Conservation (phyloP, 2,797 vertebrate genomes). For the Myripristis jacobus region DNA sequence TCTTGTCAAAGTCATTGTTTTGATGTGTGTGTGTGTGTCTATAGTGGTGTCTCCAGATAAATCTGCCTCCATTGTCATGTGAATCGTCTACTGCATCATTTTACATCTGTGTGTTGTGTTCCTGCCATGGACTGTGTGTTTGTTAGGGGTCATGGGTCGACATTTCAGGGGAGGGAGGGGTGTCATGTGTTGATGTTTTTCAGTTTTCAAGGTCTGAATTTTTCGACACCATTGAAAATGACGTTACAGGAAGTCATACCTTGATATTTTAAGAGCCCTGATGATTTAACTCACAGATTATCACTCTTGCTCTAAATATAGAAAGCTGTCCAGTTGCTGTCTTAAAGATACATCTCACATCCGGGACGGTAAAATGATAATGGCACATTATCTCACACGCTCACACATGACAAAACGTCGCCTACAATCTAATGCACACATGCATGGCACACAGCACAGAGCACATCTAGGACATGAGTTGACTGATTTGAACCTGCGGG, state of each 20-base stretch:
- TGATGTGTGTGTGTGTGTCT: constrained; percentile 21
- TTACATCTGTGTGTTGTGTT: constrained; percentile 19
- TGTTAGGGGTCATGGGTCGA: not conserved
- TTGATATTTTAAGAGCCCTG: constrained; percentile 61
- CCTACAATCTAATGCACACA: constrained; percentile 2
- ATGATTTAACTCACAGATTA: constrained; percentile 68
- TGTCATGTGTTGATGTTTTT: not conserved
- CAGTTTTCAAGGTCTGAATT: constrained; percentile 8
- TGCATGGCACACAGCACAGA: constrained; percentile 22
- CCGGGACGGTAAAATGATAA: constrained; percentile 33
- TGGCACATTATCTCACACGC: constrained; percentile 14
- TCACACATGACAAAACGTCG: constrained; percentile 18
- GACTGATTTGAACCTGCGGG: constrained; percentile 41
- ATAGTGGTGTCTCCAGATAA: constrained; percentile 13
- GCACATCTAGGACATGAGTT: constrained; percentile 24
- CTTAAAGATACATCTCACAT: constrained; percentile 63
- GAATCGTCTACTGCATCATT: constrained; percentile 14
- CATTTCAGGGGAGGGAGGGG: too few relatives aligned
- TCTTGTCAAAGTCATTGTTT: constrained; percentile 23
- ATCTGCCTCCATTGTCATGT: constrained; percentile 33
- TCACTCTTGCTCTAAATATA: constrained; percentile 71
- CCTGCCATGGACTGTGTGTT: constrained; percentile 20
- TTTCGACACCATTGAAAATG: constrained; percentile 23
- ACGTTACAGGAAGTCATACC: constrained; percentile 41
- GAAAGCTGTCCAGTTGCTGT: constrained; percentile 54